These are phyloP conservation scores for Erpetoichthys calabaricus DNA, from an alignment of 2,797 vertebrate species.

Conservation along the genomic window DNA sequence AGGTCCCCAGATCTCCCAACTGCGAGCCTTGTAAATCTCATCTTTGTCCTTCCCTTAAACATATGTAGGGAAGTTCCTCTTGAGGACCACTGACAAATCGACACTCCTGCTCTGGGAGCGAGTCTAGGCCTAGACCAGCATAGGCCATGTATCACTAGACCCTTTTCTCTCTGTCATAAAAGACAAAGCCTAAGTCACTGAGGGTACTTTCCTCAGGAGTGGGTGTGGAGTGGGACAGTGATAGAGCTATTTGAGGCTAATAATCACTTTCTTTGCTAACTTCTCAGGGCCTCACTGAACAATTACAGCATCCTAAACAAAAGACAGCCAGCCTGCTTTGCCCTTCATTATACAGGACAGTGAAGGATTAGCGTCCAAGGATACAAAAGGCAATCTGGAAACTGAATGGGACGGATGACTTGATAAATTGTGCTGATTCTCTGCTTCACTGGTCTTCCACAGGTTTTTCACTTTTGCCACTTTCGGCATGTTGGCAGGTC, in stretches of 20 bases:
- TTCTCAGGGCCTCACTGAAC: conserved; percentile 45
- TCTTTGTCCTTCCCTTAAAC: no score
- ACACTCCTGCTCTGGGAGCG: no score
- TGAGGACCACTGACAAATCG: no score
- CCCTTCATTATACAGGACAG: not conserved
- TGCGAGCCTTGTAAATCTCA: no score
- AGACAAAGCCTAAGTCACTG: no score
- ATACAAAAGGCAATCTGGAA: conserved; percentile 1
- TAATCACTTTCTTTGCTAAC: conserved; percentile 62
- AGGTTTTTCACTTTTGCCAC: not conserved
- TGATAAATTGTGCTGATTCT: conserved; percentile 34
- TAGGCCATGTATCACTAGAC: no score
- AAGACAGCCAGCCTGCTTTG: conserved; percentile 20
- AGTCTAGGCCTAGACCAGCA: no score
- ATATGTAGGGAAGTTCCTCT: no score
- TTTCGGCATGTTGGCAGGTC: not conserved
- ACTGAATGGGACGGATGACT: conserved; percentile 53
- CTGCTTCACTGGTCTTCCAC: not conserved
- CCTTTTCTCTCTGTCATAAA: no score
- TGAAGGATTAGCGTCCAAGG: not conserved
- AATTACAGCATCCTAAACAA: conserved; percentile 41
- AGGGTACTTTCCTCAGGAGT: no score
- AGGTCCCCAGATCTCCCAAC: no score
- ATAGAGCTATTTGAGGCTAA: not conserved
- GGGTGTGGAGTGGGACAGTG: no score